These are phyloP conservation scores for Periphyllus acericola DNA, from an alignment of 2,888 invertebrate species.

Conservation along the genomic window DNA sequence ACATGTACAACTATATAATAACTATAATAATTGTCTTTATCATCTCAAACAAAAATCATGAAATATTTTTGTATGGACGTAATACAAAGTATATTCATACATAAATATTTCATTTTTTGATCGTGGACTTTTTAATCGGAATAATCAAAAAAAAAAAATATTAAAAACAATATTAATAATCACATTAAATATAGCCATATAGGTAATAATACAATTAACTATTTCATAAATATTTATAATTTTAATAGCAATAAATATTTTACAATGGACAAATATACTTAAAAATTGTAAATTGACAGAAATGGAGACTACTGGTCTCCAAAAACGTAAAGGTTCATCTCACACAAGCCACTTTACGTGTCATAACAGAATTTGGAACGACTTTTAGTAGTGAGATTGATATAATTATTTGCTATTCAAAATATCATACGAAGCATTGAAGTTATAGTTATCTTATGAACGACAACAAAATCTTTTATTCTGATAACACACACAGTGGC, in stretches of 20 bases:
- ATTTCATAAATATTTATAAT: slow-evolving; percentile 50
- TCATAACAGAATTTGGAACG: neutral
- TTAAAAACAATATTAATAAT: slow-evolving; percentile 14
- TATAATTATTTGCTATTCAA: no score
- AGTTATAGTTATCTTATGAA: no score
- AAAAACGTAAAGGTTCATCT: neutral
- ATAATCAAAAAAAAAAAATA: neutral
- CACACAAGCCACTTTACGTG: neutral
- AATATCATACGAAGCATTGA: no score
- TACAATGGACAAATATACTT: slow-evolving; percentile 19
- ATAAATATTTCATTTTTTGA: neutral
- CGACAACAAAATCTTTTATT: neutral
- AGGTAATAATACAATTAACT: slow-evolving; percentile 28
- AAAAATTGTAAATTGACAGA: slow-evolving; percentile 43
- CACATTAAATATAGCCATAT: slow-evolving; percentile 36
- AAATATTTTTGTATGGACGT: neutral
- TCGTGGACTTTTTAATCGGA: neutral
- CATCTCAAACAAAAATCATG: neutral
- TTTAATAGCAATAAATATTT: slow-evolving; percentile 45
- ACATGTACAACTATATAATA: neutral
- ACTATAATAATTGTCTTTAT: neutral
- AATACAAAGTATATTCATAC: neutral
- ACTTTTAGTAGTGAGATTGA: no score
- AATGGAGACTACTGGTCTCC: neutral
- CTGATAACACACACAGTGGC: neutral